These are phyloP conservation scores for Shargacucullia verbasci DNA, from an alignment of 2,888 invertebrate genomes.

Conservation along the genomic window DNA sequence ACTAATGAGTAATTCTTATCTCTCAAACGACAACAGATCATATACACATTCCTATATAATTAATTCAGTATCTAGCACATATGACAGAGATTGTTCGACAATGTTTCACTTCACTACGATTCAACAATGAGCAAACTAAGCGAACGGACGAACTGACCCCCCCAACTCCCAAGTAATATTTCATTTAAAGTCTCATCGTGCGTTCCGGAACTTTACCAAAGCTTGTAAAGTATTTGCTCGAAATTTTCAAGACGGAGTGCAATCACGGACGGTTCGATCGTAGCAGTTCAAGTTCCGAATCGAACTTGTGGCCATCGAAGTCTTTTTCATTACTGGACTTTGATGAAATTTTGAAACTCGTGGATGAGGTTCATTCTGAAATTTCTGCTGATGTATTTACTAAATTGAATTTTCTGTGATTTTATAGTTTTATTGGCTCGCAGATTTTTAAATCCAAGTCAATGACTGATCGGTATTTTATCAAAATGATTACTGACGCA, in stretches of 20 bases:
- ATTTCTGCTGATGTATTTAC: conserved; percentile 55
- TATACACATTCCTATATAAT: too few relatives aligned
- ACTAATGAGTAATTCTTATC: too few relatives aligned
- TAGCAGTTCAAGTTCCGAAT: conserved; percentile 73
- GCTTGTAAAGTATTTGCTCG: conserved; percentile 71
- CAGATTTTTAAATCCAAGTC: background rate
- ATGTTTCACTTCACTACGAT: background rate
- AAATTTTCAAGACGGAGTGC: conserved; percentile 77
- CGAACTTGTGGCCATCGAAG: conserved; percentile 75
- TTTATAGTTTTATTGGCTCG: conserved; percentile 1
- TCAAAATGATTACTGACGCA: too few relatives aligned
- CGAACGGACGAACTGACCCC: conserved; percentile 38
- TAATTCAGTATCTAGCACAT: too few relatives aligned
- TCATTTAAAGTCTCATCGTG: conserved; percentile 58
- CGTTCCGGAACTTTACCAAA: conserved; percentile 55
- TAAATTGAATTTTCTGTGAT: conserved; percentile 16
- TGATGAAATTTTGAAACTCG: conserved; percentile 82
- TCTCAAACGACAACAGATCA: too few relatives aligned
- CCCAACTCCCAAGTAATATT: conserved; percentile 56
- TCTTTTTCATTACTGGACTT: conserved; percentile 74
- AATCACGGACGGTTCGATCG: conserved; percentile 80
- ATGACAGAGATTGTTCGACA: background rate
- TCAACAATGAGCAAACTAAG: conserved; percentile 18
- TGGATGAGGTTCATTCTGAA: conserved; percentile 71
- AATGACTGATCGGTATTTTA: too few relatives aligned